phyloP scores from a whole-genome alignment of 1,140 invertebrate genomes.

The Artemia franciscana region DNA sequence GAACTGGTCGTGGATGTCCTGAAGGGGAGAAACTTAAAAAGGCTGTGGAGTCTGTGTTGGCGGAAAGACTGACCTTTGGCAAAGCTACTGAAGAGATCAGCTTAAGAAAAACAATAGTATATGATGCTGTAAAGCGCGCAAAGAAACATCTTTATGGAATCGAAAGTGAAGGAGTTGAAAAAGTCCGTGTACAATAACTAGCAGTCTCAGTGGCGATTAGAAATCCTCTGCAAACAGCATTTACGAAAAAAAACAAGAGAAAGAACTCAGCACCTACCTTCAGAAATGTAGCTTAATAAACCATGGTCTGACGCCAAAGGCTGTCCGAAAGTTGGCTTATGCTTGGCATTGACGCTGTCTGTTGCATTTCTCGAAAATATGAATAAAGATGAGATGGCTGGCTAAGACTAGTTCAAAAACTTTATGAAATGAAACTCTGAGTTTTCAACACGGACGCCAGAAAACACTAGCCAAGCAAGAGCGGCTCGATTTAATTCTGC shows the following conservation, averaged over 20 bases:
- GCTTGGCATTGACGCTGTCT: slow-evolving; percentile 17
- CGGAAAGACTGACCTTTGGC: background rate
- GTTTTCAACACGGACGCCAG: background rate
- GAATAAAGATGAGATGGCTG: background rate
- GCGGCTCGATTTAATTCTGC: background rate
- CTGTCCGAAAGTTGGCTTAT: slow-evolving; percentile 17
- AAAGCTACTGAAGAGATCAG: background rate
- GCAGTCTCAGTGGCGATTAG: background rate
- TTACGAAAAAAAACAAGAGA: background rate
- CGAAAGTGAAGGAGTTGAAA: background rate
- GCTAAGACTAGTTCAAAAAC: background rate
- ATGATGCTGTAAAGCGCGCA: background rate
- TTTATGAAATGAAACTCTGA: slow-evolving; percentile 1
- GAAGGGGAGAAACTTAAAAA: background rate
- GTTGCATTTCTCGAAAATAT: slow-evolving; percentile 14
- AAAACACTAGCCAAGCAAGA: background rate
- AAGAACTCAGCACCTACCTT: background rate
- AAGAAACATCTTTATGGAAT: background rate
- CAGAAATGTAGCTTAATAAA: background rate
- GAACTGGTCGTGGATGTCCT: too few species aligned
- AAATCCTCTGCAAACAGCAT: background rate
- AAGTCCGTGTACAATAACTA: background rate
- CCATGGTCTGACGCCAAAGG: background rate
- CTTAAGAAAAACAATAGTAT: background rate
- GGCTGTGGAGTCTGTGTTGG: background rate